These are phyloP conservation scores for Mechanitis messenoides DNA, from an alignment of 2,888 invertebrate species.

Conservation along the genomic window DNA sequence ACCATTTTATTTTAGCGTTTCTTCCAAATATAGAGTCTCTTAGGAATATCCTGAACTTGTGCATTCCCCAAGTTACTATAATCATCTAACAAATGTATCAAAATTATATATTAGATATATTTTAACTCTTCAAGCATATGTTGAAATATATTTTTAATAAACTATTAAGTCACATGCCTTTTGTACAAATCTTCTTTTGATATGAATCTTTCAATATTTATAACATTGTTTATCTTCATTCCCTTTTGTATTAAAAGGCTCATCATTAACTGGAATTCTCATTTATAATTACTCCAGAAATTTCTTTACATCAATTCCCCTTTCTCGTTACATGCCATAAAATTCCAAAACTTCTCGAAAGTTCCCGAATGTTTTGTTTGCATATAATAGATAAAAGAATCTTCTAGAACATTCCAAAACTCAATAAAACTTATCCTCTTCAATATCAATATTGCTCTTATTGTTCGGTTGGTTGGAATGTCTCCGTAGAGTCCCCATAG, in stretches of 20 bases:
- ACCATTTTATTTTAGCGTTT: no score
- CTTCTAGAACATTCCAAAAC: constrained; percentile 7
- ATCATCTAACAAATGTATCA: no score
- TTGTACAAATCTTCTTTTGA: background rate
- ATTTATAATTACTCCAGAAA: background rate
- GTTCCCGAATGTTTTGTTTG: background rate
- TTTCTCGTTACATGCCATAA: background rate
- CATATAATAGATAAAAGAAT: background rate
- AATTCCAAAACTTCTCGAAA: background rate
- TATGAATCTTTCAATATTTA: no score
- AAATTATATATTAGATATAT: no score
- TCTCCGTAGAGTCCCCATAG: constrained; percentile 83
- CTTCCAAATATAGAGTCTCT: no score
- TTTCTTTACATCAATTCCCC: background rate
- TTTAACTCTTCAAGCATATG: background rate
- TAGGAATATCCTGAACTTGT: no score
- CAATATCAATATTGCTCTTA: constrained; percentile 77
- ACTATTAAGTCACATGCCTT: constrained; percentile 1
- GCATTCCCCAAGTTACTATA: no score
- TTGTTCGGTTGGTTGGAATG: constrained; percentile 85
- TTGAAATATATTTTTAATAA: background rate
- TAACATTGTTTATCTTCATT: no score
- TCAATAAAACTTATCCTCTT: constrained; percentile 82
- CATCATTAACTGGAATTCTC: no score
- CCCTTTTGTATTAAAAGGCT: no score